A percentile compares a stretch with the other conserved stretches of the same genome.
Evolutionary conservation across 23 tunicate genomes (phyloP).

Genomic region (Styela plicata): DNA sequence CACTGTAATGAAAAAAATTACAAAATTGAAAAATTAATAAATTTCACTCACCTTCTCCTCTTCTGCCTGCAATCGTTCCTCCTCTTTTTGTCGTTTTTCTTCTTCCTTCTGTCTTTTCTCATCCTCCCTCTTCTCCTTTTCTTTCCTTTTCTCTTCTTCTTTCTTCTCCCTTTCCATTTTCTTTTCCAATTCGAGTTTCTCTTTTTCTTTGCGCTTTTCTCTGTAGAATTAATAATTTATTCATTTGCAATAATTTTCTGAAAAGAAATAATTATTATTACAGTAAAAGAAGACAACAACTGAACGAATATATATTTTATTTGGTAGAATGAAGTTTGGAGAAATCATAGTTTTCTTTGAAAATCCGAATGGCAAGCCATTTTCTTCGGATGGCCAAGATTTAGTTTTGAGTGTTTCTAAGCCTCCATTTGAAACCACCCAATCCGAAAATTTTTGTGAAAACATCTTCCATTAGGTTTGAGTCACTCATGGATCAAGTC

Average conservation of each 20-base stretch:
- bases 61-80: conserved; percentile 47
- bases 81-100: conserved; percentile 72
- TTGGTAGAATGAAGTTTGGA: no score
- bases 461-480: background rate
- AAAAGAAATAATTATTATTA: no score
- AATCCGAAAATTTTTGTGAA: background rate
- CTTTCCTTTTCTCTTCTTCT: conserved; percentile 64
- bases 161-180: conserved; percentile 50
- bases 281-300: no score
- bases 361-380: no score
- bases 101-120: conserved; percentile 63
- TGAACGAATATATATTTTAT: no score
- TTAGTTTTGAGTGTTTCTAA: no score
- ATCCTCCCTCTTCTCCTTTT: conserved; percentile 45
- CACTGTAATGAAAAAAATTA: no score
- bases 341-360: no score
- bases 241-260: background rate
- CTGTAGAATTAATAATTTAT: conserved; percentile 19
- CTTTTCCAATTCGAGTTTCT: conserved; percentile 65
- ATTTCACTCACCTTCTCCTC: conserved; percentile 62
- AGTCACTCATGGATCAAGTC: no score
- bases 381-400: no score
- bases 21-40: no score
- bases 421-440: no score
- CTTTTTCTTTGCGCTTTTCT: conserved; percentile 63